phyloP scores from a whole-genome alignment of 2,797 vertebrate species.

The Labroides dimidiatus region DNA sequence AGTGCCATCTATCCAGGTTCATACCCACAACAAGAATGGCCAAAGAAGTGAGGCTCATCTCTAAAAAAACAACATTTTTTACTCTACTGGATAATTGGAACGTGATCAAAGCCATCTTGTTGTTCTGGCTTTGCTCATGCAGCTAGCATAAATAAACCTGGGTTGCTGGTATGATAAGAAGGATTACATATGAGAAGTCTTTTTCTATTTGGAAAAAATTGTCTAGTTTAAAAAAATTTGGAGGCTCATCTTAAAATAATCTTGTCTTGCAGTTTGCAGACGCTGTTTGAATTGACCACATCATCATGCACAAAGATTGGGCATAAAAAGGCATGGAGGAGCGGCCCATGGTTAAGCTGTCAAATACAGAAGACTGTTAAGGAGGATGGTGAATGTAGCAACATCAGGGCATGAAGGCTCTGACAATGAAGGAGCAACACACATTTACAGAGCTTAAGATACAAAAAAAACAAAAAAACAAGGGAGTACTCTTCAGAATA shows the following conservation, averaged over 20 bases:
- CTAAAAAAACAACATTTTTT: too few species aligned
- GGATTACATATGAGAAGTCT: too few species aligned
- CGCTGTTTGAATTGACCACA: conserved; percentile 1
- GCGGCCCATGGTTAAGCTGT: conserved; percentile 56
- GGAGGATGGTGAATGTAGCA: conserved; percentile 43
- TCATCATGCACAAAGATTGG: conserved; percentile 18
- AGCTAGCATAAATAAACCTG: conserved; percentile 6
- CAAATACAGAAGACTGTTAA: conserved; percentile 59
- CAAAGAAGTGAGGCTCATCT: too few species aligned
- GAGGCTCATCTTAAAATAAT: background rate
- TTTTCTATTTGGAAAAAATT: conserved; percentile 1
- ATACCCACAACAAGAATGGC: too few species aligned
- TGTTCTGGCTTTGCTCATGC: too few species aligned
- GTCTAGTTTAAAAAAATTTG: background rate
- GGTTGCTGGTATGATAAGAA: conserved; percentile 11
- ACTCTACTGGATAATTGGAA: too few species aligned
- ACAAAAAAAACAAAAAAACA: background rate
- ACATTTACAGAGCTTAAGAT: conserved; percentile 12
- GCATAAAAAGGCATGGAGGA: background rate
- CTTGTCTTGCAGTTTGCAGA: conserved; percentile 6
- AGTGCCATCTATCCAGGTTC: too few species aligned
- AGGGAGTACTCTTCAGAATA: too few species aligned
- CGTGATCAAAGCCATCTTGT: too few species aligned
- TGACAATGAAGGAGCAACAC: conserved; percentile 41
- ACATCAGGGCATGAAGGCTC: conserved; percentile 74